Conservation (phyloP, 2,797 vertebrate species). For the Pteronotus mesoamericanus region DNA sequence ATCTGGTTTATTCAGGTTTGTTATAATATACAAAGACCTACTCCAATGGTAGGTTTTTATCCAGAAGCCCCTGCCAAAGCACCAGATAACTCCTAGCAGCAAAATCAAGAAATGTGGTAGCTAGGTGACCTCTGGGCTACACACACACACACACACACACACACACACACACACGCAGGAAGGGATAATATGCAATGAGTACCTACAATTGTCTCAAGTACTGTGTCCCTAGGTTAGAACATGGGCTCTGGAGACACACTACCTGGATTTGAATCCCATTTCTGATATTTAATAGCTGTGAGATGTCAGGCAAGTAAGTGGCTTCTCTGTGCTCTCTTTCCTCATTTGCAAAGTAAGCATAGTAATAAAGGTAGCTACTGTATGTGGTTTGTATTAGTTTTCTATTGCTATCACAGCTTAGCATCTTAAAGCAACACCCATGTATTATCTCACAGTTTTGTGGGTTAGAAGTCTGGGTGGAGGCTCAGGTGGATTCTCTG, state of each 20-base stretch:
- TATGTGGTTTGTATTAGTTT: not conserved
- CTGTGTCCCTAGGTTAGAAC: not conserved
- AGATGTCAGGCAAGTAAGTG: not conserved
- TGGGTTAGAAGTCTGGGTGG: not conserved
- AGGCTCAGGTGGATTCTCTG: not conserved
- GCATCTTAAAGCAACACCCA: not conserved
- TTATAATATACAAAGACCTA: not conserved
- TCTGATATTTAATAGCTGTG: not conserved
- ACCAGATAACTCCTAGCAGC: not conserved
- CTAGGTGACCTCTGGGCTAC: not conserved
- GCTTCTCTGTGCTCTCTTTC: not conserved
- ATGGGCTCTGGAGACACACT: not conserved
- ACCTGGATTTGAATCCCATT: not conserved
- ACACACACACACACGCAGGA: too few relatives aligned
- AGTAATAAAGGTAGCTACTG: not conserved
- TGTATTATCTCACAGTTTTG: not conserved
- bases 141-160: too few relatives aligned
- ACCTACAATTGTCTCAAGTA: not conserved
- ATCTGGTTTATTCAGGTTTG: not conserved
- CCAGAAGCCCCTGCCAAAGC: not conserved
- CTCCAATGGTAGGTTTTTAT: not conserved
- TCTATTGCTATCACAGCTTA: not conserved
- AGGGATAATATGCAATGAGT: not conserved
- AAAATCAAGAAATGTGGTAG: not conserved
- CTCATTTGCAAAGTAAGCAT: not conserved